Percentiles rank a stretch among this genome's conserved stretches.
phyloP scores from a whole-genome alignment of 2,797 vertebrate species.

The Trachops cirrhosus region DNA sequence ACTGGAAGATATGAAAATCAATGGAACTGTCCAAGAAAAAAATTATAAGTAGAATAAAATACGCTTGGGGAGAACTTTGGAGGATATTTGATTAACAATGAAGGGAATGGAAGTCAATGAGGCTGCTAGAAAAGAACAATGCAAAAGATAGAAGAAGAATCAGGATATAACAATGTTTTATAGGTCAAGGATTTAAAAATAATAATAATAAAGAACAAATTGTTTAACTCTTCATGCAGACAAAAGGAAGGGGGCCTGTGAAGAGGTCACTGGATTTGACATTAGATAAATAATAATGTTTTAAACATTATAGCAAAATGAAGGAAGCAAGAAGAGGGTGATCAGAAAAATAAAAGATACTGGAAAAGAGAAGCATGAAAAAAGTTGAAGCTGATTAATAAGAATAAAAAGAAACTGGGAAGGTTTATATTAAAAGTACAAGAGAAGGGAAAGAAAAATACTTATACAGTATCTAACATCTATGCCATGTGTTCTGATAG shows the following conservation, averaged over 20 bases:
- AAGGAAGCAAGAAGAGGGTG: background rate
- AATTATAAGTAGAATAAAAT: background rate
- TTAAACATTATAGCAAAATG: background rate
- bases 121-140: background rate
- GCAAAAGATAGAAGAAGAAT: background rate
- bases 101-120: background rate
- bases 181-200: background rate
- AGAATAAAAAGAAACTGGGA: background rate
- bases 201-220: background rate
- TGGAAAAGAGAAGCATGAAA: background rate
- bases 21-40: background rate
- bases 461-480: background rate
- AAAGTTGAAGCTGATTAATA: background rate
- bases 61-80: background rate
- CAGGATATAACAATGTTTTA: background rate
- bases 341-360: background rate
- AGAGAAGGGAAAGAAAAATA: background rate
- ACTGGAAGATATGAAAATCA: background rate
- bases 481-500: background rate
- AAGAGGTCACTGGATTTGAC: background rate
- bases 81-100: background rate
- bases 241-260: background rate
- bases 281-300: background rate
- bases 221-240: background rate
- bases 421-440: background rate